Conservation (phyloP, 2,797 vertebrate genomes). For the Sphaeramia orbicularis region DNA sequence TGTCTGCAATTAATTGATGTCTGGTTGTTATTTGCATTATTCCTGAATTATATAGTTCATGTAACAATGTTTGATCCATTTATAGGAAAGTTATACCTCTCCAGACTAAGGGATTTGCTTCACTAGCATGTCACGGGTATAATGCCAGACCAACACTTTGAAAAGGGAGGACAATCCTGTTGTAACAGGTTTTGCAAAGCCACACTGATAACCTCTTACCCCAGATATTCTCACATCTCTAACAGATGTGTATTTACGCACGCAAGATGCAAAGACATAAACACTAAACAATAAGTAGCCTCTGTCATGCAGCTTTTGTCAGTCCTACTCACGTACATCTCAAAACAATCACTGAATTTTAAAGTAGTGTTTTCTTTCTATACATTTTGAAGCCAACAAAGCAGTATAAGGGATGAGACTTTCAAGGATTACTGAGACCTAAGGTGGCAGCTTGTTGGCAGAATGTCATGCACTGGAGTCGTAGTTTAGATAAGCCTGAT, state of each 20-base stretch:
- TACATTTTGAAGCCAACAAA: conserved; percentile 46
- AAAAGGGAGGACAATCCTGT: conserved; percentile 45
- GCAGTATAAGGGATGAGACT: conserved; percentile 58
- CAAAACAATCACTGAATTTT: conserved; percentile 44
- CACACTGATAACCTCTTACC: conserved; percentile 63
- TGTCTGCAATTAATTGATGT: conserved; percentile 71
- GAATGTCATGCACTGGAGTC: conserved; percentile 64
- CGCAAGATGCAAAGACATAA: conserved; percentile 13
- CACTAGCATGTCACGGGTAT: conserved; percentile 25
- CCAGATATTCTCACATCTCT: conserved; percentile 46
- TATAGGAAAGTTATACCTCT: conserved; percentile 32
- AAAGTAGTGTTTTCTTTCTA: conserved; percentile 26
- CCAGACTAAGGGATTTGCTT: conserved; percentile 51
- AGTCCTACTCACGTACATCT: conserved; percentile 9
- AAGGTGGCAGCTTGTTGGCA: conserved; percentile 67
- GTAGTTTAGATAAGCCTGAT: conserved; percentile 72
- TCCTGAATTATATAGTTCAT: conserved; percentile 46
- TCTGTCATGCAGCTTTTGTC: conserved; percentile 13
- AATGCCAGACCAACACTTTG: conserved; percentile 32
- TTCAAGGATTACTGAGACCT: conserved; percentile 67
- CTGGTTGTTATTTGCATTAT: conserved; percentile 62
- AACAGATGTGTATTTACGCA: conserved; percentile 52
- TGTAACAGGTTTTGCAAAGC: conserved; percentile 55
- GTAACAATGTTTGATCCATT: conserved; percentile 42
- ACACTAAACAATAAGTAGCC: conserved; percentile 23